Evolutionary conservation across 2,888 invertebrate species (phyloP), one percentile per base, ranked within the genome.

Genomic region (Caprella mutica): DNA sequence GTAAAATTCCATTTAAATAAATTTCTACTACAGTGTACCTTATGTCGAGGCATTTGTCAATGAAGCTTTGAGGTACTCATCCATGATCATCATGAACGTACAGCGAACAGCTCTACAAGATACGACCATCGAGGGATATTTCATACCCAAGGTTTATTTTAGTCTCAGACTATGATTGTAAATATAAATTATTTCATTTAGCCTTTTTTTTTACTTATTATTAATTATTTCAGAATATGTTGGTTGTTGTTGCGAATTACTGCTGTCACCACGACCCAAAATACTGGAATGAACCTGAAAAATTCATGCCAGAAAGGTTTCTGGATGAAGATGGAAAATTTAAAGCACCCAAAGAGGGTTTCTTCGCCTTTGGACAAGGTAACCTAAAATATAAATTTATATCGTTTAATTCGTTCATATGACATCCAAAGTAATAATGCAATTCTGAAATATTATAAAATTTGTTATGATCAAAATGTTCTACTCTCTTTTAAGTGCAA

Each of bases 251-350:
- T 4, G 5, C 14, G 9, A 43, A 43, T 26, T 30, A 51, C 38
- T 35, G 17, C 8, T 42, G 50, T 17, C 58, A 58, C 27, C 5
- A 24, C 23, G 51, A 58, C 38, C 44, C 54, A 1, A 14, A 29
- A 9, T 35, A 51, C 33, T 58, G 58, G 58, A 30, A 35, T 1
- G 29, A 54, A 12, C 58, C 58, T 2, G 42, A 55, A 24, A 51
- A 39, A 33, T 58, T 58, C 38, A 38, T 21, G 14, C 54, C 55
- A 1, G 55, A 58, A 27, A 39, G 58, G n/a, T 58, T 58, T 42
- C 51, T 58, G 35, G 51, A 58, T 27, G 27, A 42, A 4, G 43
- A 30, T 4, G 58, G 58, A 5, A 55, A 52, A 21, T 50, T 55
- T 44, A 43, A 24, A 4, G 6, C 38, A 3, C 58, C 50, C 23